Evolutionary conservation across 2,797 vertebrate species (phyloP).

Genomic region (Rhabdomys pumilio): DNA sequence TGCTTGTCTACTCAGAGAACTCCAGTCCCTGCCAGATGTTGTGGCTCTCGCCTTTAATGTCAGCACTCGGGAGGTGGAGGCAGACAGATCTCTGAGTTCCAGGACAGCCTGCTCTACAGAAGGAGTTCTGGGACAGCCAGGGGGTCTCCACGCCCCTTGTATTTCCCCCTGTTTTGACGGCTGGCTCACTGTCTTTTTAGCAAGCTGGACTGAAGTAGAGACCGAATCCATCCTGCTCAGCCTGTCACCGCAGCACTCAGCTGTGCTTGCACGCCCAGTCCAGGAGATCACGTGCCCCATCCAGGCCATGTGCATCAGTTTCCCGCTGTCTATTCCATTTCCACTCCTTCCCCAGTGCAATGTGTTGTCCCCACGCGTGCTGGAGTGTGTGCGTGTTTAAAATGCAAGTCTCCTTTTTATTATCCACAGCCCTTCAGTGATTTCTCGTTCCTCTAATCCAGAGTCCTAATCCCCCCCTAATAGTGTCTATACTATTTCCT

Average conservation of each 20-base stretch:
- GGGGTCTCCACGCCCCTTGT: not conserved
- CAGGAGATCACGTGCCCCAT: not conserved
- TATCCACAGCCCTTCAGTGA: conserved; percentile 5
- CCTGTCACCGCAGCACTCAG: not conserved
- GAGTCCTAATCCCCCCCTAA: not conserved
- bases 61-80: not conserved
- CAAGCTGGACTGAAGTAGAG: not conserved
- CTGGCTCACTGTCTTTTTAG: not conserved
- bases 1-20: not conserved
- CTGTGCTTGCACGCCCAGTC: not conserved
- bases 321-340: not conserved
- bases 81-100: not conserved
- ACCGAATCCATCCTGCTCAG: not conserved
- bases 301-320: not conserved
- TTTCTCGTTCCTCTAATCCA: not conserved
- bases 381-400: not conserved
- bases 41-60: not conserved
- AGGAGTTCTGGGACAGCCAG: not conserved
- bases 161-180: not conserved
- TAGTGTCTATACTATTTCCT: not conserved
- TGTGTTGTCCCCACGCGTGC: not conserved
- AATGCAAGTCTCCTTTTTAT: not conserved
- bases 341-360: not conserved
- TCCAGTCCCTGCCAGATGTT: not conserved
- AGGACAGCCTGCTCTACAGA: not conserved